These are phyloP conservation scores for Abscondita cerata DNA, from an alignment of 2,888 invertebrate species.

Conservation along the genomic window DNA sequence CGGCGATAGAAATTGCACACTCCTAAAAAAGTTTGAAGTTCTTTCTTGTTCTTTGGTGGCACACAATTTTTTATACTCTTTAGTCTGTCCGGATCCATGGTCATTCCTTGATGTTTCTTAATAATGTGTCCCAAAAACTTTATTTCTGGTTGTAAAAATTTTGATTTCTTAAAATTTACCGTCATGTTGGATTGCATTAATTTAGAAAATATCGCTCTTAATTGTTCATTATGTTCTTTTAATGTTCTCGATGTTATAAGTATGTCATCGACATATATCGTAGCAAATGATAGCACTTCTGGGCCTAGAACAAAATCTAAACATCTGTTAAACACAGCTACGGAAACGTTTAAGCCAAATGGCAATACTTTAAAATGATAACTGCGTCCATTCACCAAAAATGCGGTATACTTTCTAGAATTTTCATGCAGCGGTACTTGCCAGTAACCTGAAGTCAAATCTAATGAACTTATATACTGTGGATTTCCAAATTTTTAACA, in stretches of 20 bases:
- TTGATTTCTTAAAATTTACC: constrained; percentile 30
- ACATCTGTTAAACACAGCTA: constrained; percentile 28
- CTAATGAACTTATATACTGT: too few species aligned
- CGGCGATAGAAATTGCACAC: too few species aligned
- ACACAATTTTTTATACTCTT: constrained; percentile 36
- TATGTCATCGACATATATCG: constrained; percentile 34
- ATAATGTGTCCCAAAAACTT: constrained; percentile 41
- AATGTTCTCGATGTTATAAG: constrained; percentile 31
- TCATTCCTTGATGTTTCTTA: constrained; percentile 25
- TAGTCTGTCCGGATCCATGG: constrained; percentile 36
- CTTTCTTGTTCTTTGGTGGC: constrained; percentile 22
- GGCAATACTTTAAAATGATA: constrained; percentile 38
- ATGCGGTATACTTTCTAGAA: constrained; percentile 39
- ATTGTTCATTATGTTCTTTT: constrained; percentile 29
- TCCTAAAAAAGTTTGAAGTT: constrained; percentile 34
- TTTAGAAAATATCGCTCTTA: too few species aligned
- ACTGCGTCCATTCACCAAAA: constrained; percentile 34
- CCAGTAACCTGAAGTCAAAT: constrained; percentile 43
- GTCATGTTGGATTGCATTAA: too few species aligned
- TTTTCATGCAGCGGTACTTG: constrained; percentile 36
- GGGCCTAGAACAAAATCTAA: constrained; percentile 31
- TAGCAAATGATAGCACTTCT: constrained; percentile 28
- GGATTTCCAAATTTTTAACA: too few species aligned
- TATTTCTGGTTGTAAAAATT: too few species aligned
- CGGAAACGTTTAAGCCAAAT: constrained; percentile 32